Conservation (phyloP, 2,113 vertebrate species). For the Pterocles orientalis region DNA sequence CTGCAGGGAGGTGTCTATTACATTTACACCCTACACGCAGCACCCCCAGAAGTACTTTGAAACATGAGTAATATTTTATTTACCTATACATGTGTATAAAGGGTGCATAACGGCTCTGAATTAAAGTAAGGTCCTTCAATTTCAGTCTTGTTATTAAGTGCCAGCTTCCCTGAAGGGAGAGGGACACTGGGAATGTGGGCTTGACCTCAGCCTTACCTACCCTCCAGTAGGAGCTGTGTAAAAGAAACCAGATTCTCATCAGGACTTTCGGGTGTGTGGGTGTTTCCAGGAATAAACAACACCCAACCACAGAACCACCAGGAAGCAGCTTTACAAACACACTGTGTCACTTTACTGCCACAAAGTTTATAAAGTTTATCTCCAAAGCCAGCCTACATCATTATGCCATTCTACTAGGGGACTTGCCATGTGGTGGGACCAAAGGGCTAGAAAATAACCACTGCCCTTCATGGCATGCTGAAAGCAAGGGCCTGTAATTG, state of each 20-base stretch:
- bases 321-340: constrained; percentile 9
- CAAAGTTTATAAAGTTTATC: not conserved
- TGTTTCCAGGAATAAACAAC: constrained; percentile 66
- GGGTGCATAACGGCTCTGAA: not conserved
- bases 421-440: not conserved
- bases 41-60: not conserved
- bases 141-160: not conserved
- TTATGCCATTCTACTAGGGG: not conserved
- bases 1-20: not conserved
- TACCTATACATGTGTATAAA: not conserved
- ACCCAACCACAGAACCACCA: constrained; percentile 40
- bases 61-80: not conserved
- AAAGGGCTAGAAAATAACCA: not conserved
- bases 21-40: not conserved
- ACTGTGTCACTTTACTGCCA: not conserved
- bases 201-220: not conserved
- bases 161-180: not conserved
- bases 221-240: not conserved
- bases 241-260: constrained; percentile 35
- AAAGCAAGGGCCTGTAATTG: not conserved
- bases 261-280: constrained; percentile 55
- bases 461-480: not conserved
- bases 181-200: not conserved
- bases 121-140: not conserved
- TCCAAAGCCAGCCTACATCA: not conserved